Evolutionary conservation across 2,888 invertebrate species (phyloP).

Genomic region (Chloroclystis v-ata): DNA sequence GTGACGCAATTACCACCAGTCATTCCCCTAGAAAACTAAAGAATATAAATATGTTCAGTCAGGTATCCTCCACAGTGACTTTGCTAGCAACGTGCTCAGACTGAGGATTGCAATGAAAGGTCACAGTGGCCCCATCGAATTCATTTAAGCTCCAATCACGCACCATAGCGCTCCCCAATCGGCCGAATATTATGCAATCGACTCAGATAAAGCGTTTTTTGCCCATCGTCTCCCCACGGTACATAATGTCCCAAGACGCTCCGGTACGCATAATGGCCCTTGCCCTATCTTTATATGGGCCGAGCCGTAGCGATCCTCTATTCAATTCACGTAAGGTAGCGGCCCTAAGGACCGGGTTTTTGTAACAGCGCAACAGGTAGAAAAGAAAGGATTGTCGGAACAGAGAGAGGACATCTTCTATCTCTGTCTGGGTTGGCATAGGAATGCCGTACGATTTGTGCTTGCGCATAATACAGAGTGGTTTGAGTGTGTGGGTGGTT

Average conservation of each 20-base stretch:
- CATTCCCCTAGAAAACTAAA: too few species aligned
- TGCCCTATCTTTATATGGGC: conserved; percentile 77
- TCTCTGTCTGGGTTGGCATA: conserved; percentile 59
- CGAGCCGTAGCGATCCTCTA: conserved; percentile 74
- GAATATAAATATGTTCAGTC: background rate
- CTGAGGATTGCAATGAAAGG: conserved; percentile 7
- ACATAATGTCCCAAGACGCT: conserved; percentile 57
- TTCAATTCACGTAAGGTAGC: conserved; percentile 78
- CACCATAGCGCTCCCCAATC: conserved; percentile 58
- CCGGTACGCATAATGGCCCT: conserved; percentile 63
- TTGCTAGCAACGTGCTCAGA: conserved; percentile 5
- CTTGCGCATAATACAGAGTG: conserved; percentile 64
- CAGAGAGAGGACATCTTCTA: conserved; percentile 52
- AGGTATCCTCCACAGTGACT: conserved; percentile 7
- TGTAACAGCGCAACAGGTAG: conserved; percentile 78
- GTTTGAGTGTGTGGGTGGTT: conserved; percentile 51
- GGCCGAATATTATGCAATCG: conserved; percentile 67
- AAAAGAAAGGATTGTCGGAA: conserved; percentile 76
- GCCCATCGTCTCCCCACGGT: conserved; percentile 56
- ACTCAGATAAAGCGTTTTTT: conserved; percentile 61
- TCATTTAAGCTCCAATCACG: conserved; percentile 53
- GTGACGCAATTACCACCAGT: conserved; percentile 10
- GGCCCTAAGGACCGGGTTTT: conserved; percentile 77
- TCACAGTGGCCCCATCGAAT: conserved; percentile 11
- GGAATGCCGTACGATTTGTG: conserved; percentile 78